Evolutionary conservation across 2,888 invertebrate genomes (phyloP), one percentile per base, ranked within the genome.

Genomic region (Acrobasis repandana): DNA sequence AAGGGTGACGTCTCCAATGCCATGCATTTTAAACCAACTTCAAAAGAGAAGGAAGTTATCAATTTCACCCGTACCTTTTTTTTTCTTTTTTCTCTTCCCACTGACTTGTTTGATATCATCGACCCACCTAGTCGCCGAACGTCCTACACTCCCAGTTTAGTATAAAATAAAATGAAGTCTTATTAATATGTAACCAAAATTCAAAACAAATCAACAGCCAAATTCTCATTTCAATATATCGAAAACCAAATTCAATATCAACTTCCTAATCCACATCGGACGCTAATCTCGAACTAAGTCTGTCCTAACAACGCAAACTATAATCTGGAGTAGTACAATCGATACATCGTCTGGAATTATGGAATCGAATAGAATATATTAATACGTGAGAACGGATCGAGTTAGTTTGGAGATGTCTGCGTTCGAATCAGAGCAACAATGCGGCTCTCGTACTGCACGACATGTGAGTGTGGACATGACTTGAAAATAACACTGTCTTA

Each of bases 351-450:
- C 76, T 73, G 82, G 83, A 85, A 88, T 88, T 86, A 88, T 83
- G 79, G 83, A 87, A 86, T 85, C 87, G 86, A 88, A 88, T 88
- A 85, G 88, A 90, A 90, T 90, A 91, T 90, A 90, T 90, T 91
- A 90, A 90, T 90, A 90, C 89, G 88, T 88, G 90, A 86, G 88
- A 86, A 84, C 79, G 75, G 87, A 74, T 78, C 73, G 85, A 87
- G 82, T 87, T 86, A 87, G 87, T 88, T 88, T 86, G 87, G 87
- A 86, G 88, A 90, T 89, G 88, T 86, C 87, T 88, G 84, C 78
- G 85, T 73, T 84, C 86, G 86, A 87, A 88, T 85, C 88, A 80
- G 81, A 76, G 85, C 85, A 86, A 88, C 88, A 88, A 91, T 91
- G 90, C 86, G 75, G 75, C 75, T 77, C 83, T 79, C 79, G 86